Evolutionary conservation across 2,888 invertebrate genomes (phyloP), one percentile per base, ranked within the genome.

Genomic region (Drosophila demipolita): DNA sequence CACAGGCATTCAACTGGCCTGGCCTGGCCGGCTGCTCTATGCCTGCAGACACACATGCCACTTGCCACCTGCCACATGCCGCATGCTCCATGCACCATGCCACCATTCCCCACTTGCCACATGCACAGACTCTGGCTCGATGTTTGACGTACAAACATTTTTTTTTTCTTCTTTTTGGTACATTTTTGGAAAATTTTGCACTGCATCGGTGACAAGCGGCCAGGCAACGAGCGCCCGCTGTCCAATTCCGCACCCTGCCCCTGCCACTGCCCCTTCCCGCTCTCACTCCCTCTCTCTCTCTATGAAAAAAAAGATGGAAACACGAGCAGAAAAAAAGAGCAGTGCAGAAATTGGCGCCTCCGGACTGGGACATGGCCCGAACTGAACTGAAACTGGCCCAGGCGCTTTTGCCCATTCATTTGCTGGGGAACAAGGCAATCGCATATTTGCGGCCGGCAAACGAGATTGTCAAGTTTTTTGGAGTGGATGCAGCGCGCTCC

Each of bases 401-500:
- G 55, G 48, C 20, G 40, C 49, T 36, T 66, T 29, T 54, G 67
- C 65, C 74, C 82, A 87, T 90, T 90, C 87, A 89, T 90, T 89
- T 90, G 78, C 75, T 70, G 54, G 75, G 68, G 89, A 83, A 90
- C 84, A 87, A 84, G 89, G 90, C 87, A 89, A 87, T 90, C 89
- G 84, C 86, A 86, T 87, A 89, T 90, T 85, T 87, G 83, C 57
- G 90, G 86, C 73, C 59, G 74, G 80, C 82, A 85, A 80, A 87
- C 88, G 88, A 89, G 83, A 82, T 87, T 87, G 86, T 89, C 87
- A 87, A 87, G 82, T 75, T 85, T 85, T 89, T 83, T 1, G 23
- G 86, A 78, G 80, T 75, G 72, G 29, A 38, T 49, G 68, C 66
- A 61, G 4, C 61, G 68, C 29, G 73, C 20, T 12, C 52, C 68